Evolutionary conservation across 2,888 invertebrate genomes (phyloP).

Genomic region (Cantharis flavilabris): DNA sequence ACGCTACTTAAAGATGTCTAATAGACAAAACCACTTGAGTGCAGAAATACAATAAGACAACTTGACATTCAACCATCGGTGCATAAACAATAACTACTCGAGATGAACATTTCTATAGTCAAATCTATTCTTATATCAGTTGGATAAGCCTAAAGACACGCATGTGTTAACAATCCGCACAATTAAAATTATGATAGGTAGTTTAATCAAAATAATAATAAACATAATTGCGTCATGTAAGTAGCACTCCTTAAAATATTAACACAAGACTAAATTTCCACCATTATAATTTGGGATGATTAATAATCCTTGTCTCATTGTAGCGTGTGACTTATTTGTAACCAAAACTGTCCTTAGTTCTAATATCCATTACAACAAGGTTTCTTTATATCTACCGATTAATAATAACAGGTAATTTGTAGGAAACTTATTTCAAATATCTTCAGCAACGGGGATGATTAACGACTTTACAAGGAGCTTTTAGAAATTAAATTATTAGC

Average conservation of each 20-base stretch:
- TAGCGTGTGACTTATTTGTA: slow-evolving; percentile 25
- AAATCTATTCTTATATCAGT: slow-evolving; percentile 1
- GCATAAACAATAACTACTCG: slow-evolving; percentile 39
- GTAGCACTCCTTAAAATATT: slow-evolving; percentile 40
- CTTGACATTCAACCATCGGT: slow-evolving; percentile 38
- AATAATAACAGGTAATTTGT: neutral
- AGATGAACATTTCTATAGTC: slow-evolving; percentile 21
- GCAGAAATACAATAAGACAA: slow-evolving; percentile 46
- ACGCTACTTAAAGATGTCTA: slow-evolving; percentile 49
- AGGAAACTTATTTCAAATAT: neutral
- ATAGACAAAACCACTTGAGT: slow-evolving; percentile 45
- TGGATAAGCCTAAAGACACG: slow-evolving; percentile 1
- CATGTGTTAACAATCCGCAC: slow-evolving; percentile 15
- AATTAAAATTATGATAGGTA: slow-evolving; percentile 21
- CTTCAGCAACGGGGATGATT: neutral
- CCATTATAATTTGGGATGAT: slow-evolving; percentile 28
- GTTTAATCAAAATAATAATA: slow-evolving; percentile 43
- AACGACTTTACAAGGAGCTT: neutral
- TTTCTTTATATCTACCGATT: neutral
- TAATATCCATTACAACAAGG: neutral
- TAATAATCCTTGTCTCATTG: slow-evolving; percentile 25
- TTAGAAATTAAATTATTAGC: neutral
- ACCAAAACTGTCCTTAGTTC: slow-evolving; percentile 13
- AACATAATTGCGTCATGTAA: slow-evolving; percentile 40
- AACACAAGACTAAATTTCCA: slow-evolving; percentile 26